Conservation (phyloP, 2,113 vertebrate species). For the Alectura lathami region DNA sequence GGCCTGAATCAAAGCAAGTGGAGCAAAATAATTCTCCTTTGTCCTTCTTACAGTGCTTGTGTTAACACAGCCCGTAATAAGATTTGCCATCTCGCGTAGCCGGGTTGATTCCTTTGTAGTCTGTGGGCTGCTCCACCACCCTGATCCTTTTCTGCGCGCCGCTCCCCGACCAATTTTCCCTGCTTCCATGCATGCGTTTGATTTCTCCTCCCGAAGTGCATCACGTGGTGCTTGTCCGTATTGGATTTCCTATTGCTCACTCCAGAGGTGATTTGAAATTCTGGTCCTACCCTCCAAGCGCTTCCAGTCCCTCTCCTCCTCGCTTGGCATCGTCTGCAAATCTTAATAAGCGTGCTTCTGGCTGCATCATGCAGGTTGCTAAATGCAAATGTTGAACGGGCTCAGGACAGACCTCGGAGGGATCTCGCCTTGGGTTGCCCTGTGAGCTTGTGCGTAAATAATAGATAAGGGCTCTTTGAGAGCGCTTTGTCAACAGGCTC, state of each 20-base stretch:
- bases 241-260: background rate
- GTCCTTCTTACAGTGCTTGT: rapidly evolving
- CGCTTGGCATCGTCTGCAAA: background rate
- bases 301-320: background rate
- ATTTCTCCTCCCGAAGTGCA: background rate
- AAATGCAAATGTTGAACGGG: slow-evolving; percentile 30
- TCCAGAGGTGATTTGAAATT: background rate
- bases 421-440: background rate
- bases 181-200: rapidly evolving
- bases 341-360: background rate
- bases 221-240: rapidly evolving
- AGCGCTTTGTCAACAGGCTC: slow-evolving; percentile 59
- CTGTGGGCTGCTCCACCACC: background rate
- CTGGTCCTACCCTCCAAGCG: background rate
- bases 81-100: background rate
- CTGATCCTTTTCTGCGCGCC: rapidly evolving
- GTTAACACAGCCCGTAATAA: background rate
- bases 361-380: background rate
- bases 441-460: slow-evolving; percentile 46
- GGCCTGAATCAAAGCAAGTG: background rate
- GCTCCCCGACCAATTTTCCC: rapidly evolving
- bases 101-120: background rate
- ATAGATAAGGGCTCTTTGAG: slow-evolving; percentile 56
- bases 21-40: background rate
- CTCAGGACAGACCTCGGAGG: background rate